These are phyloP conservation scores for Paramormyrops hopkinsi DNA, from an alignment of 2,797 vertebrate species.

Conservation along the genomic window DNA sequence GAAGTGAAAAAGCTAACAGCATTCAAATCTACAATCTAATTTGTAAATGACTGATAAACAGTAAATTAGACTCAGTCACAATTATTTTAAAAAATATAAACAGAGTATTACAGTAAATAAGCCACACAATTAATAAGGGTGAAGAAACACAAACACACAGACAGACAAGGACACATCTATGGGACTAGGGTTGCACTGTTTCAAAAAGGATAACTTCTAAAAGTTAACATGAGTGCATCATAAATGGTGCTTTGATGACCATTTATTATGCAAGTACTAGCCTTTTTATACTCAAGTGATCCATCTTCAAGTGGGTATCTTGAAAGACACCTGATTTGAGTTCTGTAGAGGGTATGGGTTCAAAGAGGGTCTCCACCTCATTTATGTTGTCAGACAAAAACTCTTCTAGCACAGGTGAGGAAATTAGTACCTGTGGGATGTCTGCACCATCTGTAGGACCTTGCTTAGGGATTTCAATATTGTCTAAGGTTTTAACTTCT, in stretches of 20 bases:
- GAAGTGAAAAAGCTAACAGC: neutral
- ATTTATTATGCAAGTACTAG: slow-evolving; percentile 93
- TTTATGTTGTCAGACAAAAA: slow-evolving; percentile 53
- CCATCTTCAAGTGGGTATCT: slow-evolving; percentile 60
- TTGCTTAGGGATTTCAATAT: slow-evolving; percentile 34
- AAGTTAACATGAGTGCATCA: neutral
- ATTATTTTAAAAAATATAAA: neutral
- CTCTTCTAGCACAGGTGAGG: slow-evolving; percentile 60
- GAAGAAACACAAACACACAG: neutral
- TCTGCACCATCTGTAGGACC: slow-evolving; percentile 46
- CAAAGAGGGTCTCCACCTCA: slow-evolving; percentile 56
- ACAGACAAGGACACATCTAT: neutral
- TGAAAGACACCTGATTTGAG: slow-evolving; percentile 57
- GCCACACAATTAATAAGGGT: neutral
- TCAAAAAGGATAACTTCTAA: neutral
- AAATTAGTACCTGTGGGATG: slow-evolving; percentile 51
- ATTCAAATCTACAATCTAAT: neutral
- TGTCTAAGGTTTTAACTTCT: slow-evolving; percentile 9
- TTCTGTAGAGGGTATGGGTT: slow-evolving; percentile 54
- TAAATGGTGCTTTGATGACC: slow-evolving; percentile 45
- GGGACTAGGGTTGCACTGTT: neutral
- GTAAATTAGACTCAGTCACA: neutral
- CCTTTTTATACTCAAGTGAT: slow-evolving; percentile 81
- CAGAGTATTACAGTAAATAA: neutral
- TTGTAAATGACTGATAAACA: neutral